These are phyloP conservation scores for Tinea semifulvella DNA, from an alignment of 2,888 invertebrate species.

Conservation along the genomic window DNA sequence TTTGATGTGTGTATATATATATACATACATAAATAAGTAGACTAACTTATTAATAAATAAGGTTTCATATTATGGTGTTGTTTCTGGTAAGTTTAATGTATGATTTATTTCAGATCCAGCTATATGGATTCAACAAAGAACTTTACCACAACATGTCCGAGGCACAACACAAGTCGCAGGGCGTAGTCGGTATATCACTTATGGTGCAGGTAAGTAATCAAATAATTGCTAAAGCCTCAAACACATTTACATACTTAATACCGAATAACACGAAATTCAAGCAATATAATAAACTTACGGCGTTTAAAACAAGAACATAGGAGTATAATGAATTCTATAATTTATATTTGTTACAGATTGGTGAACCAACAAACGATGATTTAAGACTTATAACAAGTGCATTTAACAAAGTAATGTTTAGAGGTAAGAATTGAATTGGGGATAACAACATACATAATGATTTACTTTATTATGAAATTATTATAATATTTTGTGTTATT, in stretches of 20 bases:
- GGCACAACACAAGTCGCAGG: slow-evolving; percentile 96
- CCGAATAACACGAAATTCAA: no score
- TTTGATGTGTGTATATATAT: no score
- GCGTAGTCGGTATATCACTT: slow-evolving; percentile 92
- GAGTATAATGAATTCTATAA: neutral
- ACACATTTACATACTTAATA: no score
- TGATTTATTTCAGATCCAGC: slow-evolving; percentile 90
- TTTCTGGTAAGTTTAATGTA: no score
- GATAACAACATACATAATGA: neutral
- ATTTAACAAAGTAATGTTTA: slow-evolving; percentile 84
- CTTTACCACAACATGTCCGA: slow-evolving; percentile 96
- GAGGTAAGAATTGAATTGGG: slow-evolving; percentile 68
- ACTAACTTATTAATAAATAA: no score
- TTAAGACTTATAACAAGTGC: slow-evolving; percentile 87
- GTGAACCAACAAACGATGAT: slow-evolving; percentile 86
- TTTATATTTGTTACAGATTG: slow-evolving; percentile 74
- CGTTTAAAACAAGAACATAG: no score
- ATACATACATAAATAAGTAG: no score
- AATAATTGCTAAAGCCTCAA: no score
- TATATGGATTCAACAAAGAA: slow-evolving; percentile 97
- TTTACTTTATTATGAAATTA: neutral
- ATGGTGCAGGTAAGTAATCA: slow-evolving; percentile 88
- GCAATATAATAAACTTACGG: no score
- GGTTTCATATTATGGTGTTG: no score
- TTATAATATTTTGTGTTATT: neutral